Base-by-base conservation (phyloP, 1,140 invertebrate genomes). In the Nylanderia fulva region DNA sequence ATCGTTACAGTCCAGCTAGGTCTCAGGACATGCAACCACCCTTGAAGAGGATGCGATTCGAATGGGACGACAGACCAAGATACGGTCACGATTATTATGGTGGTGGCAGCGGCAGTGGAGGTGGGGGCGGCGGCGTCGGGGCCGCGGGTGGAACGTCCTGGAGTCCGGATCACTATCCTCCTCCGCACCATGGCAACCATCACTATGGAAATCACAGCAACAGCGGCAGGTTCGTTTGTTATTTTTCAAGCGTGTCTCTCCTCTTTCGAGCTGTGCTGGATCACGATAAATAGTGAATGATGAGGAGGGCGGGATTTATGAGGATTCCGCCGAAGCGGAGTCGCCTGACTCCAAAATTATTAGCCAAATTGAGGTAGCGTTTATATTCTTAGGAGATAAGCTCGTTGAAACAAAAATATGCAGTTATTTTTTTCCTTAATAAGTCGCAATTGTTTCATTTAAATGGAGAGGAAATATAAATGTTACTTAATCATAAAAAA, bases 41-140 rank as follows among this genome's bases (percentile, higher is more conserved):
- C 1, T 96, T 97, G 88, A 98, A 98, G 91, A 94, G 98, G 83
- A 97, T 98, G 93, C 95, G 98, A 36, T 95, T 96, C 9, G 97
- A 98, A 56, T 98, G 97, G 97, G 95, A 95, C 75, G 96, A 95
- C 45, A 94, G 95, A 85, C 95, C 95, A 0, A 92, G 95, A 21
- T 95, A 95, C 56, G 93, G 95, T 86, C 93, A 93, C 39, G 93
- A 95, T 85, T 94, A 95, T 82, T 94, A 95, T 18, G 92, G 93
- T 0, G 93, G 94, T 84, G 94, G 93, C 1, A 90, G 94, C 60
- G 93, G 93, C 18, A 93, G 93, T 0, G 93, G 93, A 0, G 91
- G 92, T 61, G 89, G 74, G 6, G 56, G 56, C n/a, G 76, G 83
- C 29, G 92, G 92, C 4, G 93, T 94, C 79, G 93, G 92, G 48